Percentiles rank a stretch among this genome's conserved stretches.
Evolutionary conservation across 2,797 vertebrate species (phyloP).

Genomic region (Pseudochirops corinnae): DNA sequence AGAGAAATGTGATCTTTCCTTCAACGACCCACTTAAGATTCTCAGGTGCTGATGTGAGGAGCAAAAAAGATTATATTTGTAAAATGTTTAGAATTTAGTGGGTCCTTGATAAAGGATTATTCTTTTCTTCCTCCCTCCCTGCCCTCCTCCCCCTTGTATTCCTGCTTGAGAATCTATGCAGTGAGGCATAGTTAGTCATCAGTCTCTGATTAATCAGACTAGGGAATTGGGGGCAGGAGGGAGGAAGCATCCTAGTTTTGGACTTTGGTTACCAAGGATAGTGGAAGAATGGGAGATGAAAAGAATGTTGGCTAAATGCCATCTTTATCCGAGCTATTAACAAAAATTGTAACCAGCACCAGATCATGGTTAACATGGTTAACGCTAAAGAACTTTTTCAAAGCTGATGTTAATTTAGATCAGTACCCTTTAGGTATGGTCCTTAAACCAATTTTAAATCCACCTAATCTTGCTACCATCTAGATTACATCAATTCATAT

Average conservation of each 20-base stretch:
- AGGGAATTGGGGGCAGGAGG: no score
- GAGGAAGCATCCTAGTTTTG: no score
- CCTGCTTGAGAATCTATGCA: neutral
- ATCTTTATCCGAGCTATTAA: neutral
- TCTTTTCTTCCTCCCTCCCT: neutral
- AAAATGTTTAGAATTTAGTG: neutral
- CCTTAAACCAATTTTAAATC: neutral
- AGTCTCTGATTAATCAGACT: no score
- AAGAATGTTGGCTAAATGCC: neutral
- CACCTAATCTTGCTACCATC: neutral
- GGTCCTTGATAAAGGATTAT: neutral
- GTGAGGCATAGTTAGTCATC: no score
- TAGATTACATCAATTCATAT: neutral
- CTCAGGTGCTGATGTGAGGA: neutral
- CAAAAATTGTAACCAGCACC: neutral
- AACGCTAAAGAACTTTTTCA: neutral
- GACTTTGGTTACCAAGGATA: neutral
- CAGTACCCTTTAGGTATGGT: neutral
- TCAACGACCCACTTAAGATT: neutral
- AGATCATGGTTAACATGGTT: no score
- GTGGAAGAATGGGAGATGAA: neutral
- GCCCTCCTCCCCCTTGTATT: neutral
- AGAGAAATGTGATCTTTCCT: no score
- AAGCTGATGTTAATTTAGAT: neutral
- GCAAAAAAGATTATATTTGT: neutral